Evolutionary conservation across 92 coral and sea anemone genomes (phyloP).

Genomic region (Palythoa grandis): DNA sequence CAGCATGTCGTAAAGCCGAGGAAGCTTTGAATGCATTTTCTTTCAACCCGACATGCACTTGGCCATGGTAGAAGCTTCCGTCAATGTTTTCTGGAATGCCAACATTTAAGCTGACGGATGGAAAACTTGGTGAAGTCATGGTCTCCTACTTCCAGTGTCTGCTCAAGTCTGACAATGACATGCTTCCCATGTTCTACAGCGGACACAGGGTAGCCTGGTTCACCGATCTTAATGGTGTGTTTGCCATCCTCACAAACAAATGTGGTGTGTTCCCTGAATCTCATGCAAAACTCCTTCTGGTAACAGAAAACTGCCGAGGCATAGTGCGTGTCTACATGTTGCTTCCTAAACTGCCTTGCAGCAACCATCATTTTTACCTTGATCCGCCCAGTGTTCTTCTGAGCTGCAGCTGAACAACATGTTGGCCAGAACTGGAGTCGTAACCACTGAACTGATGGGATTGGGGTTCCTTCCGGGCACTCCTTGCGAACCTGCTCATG

Average conservation of each 20-base stretch:
- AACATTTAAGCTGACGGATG: slow-evolving; percentile 60
- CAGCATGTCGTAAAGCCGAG: slow-evolving; percentile 53
- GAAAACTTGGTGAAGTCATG: slow-evolving; percentile 68
- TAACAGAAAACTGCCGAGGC: slow-evolving; percentile 56
- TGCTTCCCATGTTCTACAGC: slow-evolving; percentile 62
- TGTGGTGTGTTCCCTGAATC: slow-evolving; percentile 48
- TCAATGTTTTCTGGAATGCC: slow-evolving; percentile 56
- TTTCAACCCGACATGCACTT: slow-evolving; percentile 59
- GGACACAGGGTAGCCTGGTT: slow-evolving; percentile 62
- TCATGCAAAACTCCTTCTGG: slow-evolving; percentile 49
- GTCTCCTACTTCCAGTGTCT: slow-evolving; percentile 59
- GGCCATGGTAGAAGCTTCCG: slow-evolving; percentile 63
- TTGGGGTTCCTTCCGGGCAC: slow-evolving; percentile 53
- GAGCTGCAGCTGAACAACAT: slow-evolving; percentile 49
- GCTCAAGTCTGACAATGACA: slow-evolving; percentile 55
- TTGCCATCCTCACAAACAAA: slow-evolving; percentile 70
- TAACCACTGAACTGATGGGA: slow-evolving; percentile 59
- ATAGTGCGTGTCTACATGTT: slow-evolving; percentile 53
- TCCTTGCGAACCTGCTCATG: slow-evolving; percentile 43
- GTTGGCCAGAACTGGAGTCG: slow-evolving; percentile 62
- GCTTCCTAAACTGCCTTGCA: slow-evolving; percentile 61
- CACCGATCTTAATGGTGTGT: slow-evolving; percentile 63
- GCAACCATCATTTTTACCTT: slow-evolving; percentile 62
- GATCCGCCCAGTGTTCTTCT: slow-evolving; percentile 49
- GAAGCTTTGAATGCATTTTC: slow-evolving; percentile 59